Conservation (phyloP, 2,888 invertebrate species). For the Penaeus monodon region DNA sequence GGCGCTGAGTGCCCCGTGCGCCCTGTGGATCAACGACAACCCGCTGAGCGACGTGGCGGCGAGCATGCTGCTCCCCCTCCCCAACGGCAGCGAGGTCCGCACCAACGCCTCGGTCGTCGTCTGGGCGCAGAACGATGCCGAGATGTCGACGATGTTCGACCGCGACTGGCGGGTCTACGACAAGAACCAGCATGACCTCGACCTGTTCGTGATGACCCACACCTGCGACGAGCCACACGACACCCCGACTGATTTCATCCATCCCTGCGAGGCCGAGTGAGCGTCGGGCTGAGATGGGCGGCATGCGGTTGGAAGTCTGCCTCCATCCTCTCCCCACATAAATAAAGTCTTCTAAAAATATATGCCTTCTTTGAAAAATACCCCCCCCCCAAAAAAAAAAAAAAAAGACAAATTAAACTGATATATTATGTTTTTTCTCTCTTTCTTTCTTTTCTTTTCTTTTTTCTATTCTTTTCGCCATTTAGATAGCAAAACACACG, state of each 20-base stretch:
- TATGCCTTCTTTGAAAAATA: no score
- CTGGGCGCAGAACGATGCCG: conserved; percentile 34
- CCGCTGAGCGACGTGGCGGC: conserved; percentile 26
- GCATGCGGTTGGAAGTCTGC: no score
- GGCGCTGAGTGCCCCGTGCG: neutral
- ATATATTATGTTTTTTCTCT: no score
- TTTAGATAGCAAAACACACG: no score
- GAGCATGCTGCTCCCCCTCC: conserved; percentile 17
- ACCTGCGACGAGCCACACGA: conserved; percentile 21
- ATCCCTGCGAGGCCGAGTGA: conserved; percentile 13
- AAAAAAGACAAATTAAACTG: no score
- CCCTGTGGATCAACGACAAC: conserved; percentile 39
- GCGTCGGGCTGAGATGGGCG: no score
- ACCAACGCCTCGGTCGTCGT: conserved; percentile 33
- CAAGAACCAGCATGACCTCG: conserved; percentile 19
- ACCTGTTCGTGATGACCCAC: conserved; percentile 13
- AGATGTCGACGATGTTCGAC: conserved; percentile 13
- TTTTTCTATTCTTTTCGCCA: no score
- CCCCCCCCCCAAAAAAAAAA: no score
- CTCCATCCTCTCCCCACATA: no score
- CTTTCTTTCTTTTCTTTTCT: no score
- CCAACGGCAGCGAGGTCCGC: conserved; percentile 23
- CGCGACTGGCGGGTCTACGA: conserved; percentile 25
- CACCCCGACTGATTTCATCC: neutral
- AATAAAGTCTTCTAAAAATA: no score